Evolutionary conservation across 2,113 vertebrate genomes (phyloP).

Genomic region (Halcyon senegalensis): DNA sequence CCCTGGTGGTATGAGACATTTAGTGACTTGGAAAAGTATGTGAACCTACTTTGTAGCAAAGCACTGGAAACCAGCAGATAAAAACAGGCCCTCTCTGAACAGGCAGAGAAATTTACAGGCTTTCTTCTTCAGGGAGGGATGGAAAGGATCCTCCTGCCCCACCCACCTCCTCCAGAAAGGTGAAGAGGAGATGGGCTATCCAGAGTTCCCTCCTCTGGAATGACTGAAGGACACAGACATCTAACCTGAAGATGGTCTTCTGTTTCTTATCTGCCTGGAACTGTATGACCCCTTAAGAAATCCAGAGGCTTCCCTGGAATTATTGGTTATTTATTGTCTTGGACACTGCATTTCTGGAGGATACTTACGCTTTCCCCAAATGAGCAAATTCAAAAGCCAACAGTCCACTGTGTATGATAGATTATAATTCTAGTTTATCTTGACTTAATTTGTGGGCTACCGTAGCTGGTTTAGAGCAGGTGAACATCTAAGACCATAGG

Average conservation of each 20-base stretch:
- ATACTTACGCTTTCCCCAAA: background rate
- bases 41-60: background rate
- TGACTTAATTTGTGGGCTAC: background rate
- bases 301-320: background rate
- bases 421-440: background rate
- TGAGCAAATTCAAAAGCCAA: background rate
- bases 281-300: background rate
- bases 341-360: fast-evolving
- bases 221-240: background rate
- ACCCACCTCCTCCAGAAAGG: background rate
- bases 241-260: background rate
- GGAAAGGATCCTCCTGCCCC: background rate
- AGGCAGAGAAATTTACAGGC: background rate
- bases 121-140: background rate
- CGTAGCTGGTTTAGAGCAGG: background rate
- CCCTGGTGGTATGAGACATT: background rate
- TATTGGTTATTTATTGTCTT: background rate
- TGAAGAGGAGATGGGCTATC: background rate
- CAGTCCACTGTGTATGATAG: background rate
- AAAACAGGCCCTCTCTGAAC: background rate
- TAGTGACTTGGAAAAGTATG: background rate
- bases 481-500: background rate
- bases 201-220: background rate
- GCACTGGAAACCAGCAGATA: background rate
- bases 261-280: background rate